phyloP scores from a whole-genome alignment of 2,888 invertebrate species.

The Dynastes maya region DNA sequence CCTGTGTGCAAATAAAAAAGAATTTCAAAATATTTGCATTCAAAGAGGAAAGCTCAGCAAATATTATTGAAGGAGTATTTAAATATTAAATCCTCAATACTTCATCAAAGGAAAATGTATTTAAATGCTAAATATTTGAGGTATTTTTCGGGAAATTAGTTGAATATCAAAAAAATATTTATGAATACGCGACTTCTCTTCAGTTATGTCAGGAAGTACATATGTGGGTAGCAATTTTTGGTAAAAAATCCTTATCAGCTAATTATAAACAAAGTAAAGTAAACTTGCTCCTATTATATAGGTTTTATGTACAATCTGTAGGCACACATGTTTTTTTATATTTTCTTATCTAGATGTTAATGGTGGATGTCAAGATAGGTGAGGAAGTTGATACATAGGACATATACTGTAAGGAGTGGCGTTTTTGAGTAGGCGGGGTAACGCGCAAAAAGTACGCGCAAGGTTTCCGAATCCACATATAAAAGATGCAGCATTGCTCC shows the following conservation, averaged over 20 bases:
- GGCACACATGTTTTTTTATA: neutral
- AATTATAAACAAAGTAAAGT: neutral
- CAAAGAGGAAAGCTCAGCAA: too few species aligned
- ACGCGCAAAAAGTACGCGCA: constrained; percentile 59
- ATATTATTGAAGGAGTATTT: too few species aligned
- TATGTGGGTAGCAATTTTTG: too few species aligned
- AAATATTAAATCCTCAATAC: too few species aligned
- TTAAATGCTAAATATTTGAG: too few species aligned
- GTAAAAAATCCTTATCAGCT: neutral
- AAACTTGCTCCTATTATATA: neutral
- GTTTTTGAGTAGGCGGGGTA: constrained; percentile 56
- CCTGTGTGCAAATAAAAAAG: too few species aligned
- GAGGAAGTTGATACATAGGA: constrained; percentile 50
- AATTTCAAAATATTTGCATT: too few species aligned
- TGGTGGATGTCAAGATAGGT: constrained; percentile 58
- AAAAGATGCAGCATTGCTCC: constrained; percentile 57
- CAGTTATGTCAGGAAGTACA: too few species aligned
- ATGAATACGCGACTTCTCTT: too few species aligned
- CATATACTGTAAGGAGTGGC: constrained; percentile 50
- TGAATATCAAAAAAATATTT: too few species aligned
- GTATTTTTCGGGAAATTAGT: too few species aligned
- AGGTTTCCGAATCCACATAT: constrained; percentile 53
- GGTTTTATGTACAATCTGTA: neutral
- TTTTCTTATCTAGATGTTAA: constrained; percentile 53
- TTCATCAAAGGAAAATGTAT: too few species aligned